Evolutionary conservation across 2,797 vertebrate species (phyloP), one percentile per base, ranked within the genome.

Genomic region (Parauchenoglanis punctatus): DNA sequence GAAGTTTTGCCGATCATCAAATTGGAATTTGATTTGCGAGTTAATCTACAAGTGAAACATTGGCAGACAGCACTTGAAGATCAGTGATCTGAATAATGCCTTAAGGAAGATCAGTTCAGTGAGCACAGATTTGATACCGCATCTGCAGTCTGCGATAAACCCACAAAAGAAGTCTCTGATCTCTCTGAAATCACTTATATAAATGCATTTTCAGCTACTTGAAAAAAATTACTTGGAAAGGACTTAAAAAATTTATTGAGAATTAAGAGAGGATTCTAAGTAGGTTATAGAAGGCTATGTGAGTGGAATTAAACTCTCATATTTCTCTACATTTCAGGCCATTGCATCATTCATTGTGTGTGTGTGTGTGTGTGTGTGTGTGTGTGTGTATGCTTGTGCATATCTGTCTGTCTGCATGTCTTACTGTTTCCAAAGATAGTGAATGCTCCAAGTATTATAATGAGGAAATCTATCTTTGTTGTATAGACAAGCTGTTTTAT

Each of bases 321-420:
- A 65, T 44, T 87, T 89, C 83, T 65, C 84, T 59, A 87, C 44
- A 88, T 91, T 91, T 90, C 90, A 88, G 84, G 49, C 68, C 18
- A 72, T 91, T 90, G 89, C 90, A 90, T 91, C 90, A 91, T 54
- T 84, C 84, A 17, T 61, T 61, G 23, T 23, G 72, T 76, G 73
- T 54, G 73, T 77, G 73, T 25, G 44, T 67, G 82, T 40, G 25
- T 73, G 28, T 72, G 65, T 59, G 73, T 72, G 52, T 72, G 46
- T 49, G 46, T 49, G 46, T 49, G 46, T 49, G 46, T 49, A 8
- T 54, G 23, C 7, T 0, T 40, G 31, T 59, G 23, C 28, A 10
- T 67, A n/a, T 68, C 35, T 81, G 80, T 58, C 54, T 35, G 23
- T 28, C 44, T 65, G 44, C 61, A 83, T 31, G 81, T 35, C 61